phyloP scores from a whole-genome alignment of 2,888 invertebrate genomes.

The Cistogaster globosa region DNA sequence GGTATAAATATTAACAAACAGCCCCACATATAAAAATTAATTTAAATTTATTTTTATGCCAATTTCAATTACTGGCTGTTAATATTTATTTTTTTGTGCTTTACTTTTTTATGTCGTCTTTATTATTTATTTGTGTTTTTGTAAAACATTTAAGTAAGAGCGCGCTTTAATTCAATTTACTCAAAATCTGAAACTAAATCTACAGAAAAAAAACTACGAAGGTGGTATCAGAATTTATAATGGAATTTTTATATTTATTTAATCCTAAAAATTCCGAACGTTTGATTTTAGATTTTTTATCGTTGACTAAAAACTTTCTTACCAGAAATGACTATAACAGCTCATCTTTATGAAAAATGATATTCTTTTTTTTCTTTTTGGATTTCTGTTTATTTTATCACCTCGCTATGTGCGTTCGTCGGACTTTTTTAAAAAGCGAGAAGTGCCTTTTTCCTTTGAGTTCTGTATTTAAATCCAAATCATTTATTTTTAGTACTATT shows the following conservation, averaged over 20 bases:
- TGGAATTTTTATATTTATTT: neutral
- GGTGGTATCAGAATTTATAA: neutral
- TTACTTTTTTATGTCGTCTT: conserved; percentile 26
- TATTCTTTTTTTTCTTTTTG: too few relatives aligned
- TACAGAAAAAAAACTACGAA: conserved; percentile 23
- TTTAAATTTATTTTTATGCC: conserved; percentile 60
- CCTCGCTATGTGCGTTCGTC: too few relatives aligned
- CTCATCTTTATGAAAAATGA: too few relatives aligned
- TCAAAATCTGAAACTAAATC: conserved; percentile 57
- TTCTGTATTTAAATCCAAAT: too few relatives aligned
- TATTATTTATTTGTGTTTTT: conserved; percentile 37
- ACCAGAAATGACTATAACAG: too few relatives aligned
- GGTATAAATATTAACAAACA: neutral
- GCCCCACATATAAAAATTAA: conserved; percentile 20
- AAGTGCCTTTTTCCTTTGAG: too few relatives aligned
- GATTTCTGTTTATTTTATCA: too few relatives aligned
- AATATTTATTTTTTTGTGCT: conserved; percentile 19
- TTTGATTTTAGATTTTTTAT: too few relatives aligned
- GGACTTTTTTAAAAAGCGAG: too few relatives aligned
- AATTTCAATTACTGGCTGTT: conserved; percentile 63
- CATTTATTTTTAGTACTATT: too few relatives aligned
- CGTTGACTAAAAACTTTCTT: too few relatives aligned
- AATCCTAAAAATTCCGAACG: too few relatives aligned
- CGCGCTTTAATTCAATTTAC: conserved; percentile 71
- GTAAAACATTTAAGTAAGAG: conserved; percentile 63